phyloP scores from a whole-genome alignment of 2,113 vertebrate genomes.

The Chaetorhynchus papuensis region DNA sequence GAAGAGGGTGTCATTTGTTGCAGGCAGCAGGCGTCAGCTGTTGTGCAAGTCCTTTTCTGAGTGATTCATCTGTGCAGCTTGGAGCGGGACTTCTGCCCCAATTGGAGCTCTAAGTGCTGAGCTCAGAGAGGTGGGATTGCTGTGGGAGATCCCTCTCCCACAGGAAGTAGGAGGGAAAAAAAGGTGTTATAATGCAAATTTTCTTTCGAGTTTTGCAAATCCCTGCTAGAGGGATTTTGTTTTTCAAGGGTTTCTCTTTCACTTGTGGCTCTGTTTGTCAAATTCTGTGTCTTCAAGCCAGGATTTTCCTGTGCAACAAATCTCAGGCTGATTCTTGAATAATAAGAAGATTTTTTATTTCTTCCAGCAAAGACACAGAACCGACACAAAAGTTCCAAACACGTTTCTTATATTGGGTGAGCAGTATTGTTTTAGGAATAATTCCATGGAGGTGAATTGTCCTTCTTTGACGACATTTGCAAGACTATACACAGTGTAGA shows the following conservation, averaged over 20 bases:
- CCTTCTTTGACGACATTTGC: background rate
- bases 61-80: background rate
- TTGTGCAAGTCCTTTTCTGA: background rate
- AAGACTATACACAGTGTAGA: background rate
- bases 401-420: background rate
- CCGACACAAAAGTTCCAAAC: background rate
- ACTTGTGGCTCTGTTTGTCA: background rate
- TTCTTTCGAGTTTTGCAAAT: slow-evolving; percentile 25
- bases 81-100: background rate
- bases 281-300: background rate
- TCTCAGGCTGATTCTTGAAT: background rate
- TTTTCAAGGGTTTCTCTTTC: slow-evolving; percentile 27
- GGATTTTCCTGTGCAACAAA: slow-evolving; percentile 1
- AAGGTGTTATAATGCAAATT: slow-evolving; percentile 49
- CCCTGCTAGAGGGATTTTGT: background rate
- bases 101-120: background rate
- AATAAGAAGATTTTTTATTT: background rate
- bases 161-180: background rate
- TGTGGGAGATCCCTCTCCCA: background rate
- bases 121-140: background rate
- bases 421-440: background rate
- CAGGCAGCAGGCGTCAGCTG: background rate
- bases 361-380: background rate
- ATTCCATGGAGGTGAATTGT: background rate
- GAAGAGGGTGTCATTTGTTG: background rate